These are phyloP conservation scores for Eurytoma californica DNA, from an alignment of 2,888 invertebrate genomes.

Conservation along the genomic window DNA sequence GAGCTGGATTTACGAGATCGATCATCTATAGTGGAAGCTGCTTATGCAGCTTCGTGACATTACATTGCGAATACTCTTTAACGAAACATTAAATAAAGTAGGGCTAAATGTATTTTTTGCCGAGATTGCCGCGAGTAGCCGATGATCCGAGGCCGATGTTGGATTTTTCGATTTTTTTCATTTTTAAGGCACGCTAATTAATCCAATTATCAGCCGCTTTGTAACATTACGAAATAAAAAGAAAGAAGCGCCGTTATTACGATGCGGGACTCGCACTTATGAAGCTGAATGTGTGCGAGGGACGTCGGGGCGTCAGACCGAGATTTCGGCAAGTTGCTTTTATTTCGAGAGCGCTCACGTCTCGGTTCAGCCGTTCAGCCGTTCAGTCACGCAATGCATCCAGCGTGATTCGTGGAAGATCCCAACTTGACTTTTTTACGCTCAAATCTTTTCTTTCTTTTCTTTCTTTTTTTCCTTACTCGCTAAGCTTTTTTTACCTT, in stretches of 20 bases:
- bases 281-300: too few relatives aligned
- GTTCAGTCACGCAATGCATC: too few relatives aligned
- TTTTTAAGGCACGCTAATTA: constrained; percentile 48
- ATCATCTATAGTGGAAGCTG: constrained; percentile 51
- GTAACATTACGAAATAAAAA: constrained; percentile 54
- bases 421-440: too few relatives aligned
- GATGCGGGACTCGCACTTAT: constrained; percentile 14
- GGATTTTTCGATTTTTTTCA: too few relatives aligned
- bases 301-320: too few relatives aligned
- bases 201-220: constrained; percentile 54
- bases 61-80: too few relatives aligned
- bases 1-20: constrained; percentile 53
- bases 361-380: too few relatives aligned
- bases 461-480: background rate
- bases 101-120: background rate
- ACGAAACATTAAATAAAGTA: background rate
- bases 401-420: too few relatives aligned
- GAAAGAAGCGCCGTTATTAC: constrained; percentile 52
- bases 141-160: too few relatives aligned
- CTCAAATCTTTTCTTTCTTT: background rate
- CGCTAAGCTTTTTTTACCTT: background rate
- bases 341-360: too few relatives aligned
- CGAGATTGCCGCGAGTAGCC: background rate
- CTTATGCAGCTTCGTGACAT: too few relatives aligned
- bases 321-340: too few relatives aligned